phyloP scores from a whole-genome alignment of 2,888 invertebrate genomes.

The Caenorhabditis becei region DNA sequence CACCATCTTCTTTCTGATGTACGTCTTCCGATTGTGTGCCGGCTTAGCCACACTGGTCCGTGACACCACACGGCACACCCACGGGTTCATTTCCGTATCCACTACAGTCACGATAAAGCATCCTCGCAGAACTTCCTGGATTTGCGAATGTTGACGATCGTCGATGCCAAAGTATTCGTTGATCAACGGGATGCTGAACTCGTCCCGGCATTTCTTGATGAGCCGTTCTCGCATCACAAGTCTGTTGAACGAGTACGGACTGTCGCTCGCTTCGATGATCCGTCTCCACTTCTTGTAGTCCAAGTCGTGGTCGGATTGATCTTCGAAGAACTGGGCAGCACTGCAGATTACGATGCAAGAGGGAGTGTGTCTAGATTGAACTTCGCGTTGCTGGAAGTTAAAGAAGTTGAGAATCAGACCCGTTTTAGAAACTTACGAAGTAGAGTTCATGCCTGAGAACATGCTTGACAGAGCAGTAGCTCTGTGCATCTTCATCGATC shows the following conservation, averaged over 20 bases:
- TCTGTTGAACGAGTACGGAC: slow-evolving; percentile 39
- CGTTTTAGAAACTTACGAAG: slow-evolving; percentile 43
- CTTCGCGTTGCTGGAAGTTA: slow-evolving; percentile 40
- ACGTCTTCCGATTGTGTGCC: neutral
- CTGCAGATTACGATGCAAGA: slow-evolving; percentile 44
- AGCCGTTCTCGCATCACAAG: slow-evolving; percentile 45
- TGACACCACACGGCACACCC: slow-evolving; percentile 17
- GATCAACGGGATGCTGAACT: neutral
- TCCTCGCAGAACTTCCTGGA: slow-evolving; percentile 6
- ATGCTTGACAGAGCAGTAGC: slow-evolving; percentile 40
- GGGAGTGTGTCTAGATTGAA: slow-evolving; percentile 8
- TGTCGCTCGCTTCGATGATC: slow-evolving; percentile 45
- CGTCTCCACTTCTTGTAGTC: slow-evolving; percentile 30
- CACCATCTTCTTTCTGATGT: slow-evolving; percentile 22
- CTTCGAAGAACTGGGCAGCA: slow-evolving; percentile 31
- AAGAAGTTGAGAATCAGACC: neutral
- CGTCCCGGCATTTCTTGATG: slow-evolving; percentile 23
- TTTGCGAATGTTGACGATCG: neutral
- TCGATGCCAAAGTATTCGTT: slow-evolving; percentile 19
- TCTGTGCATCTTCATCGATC: slow-evolving; percentile 42
- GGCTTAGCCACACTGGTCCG: neutral
- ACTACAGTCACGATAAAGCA: slow-evolving; percentile 25
- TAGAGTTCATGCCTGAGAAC: slow-evolving; percentile 37
- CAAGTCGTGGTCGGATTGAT: neutral
- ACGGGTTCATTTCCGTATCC: slow-evolving; percentile 39